Conservation (phyloP, 2,888 invertebrate species). For the Isoperla grammatica region DNA sequence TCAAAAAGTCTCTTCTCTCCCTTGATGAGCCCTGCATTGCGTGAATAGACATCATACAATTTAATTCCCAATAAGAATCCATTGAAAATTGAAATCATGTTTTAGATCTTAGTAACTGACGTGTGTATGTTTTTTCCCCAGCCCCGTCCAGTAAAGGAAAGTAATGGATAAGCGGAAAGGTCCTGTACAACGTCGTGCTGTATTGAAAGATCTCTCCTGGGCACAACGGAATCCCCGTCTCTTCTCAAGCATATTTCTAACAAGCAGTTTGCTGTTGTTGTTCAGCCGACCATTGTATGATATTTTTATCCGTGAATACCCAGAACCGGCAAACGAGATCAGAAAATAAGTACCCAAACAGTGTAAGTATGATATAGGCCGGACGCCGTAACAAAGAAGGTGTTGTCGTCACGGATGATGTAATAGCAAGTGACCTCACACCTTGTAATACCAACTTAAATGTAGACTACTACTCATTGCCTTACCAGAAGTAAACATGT, state of each 20-base stretch:
- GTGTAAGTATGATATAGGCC: constrained; percentile 29
- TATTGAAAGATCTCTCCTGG: constrained; percentile 53
- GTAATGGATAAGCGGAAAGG: constrained; percentile 14
- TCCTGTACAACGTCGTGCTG: constrained; percentile 13
- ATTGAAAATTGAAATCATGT: background rate
- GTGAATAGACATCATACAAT: too few species aligned
- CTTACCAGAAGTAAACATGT: too few species aligned
- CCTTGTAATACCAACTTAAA: too few species aligned
- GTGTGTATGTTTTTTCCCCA: constrained; percentile 10
- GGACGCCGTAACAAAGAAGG: too few species aligned
- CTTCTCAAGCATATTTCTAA: constrained; percentile 43
- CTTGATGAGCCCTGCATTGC: too few species aligned
- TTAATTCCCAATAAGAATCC: too few species aligned
- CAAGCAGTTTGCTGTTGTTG: constrained; percentile 50
- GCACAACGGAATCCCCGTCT: constrained; percentile 55
- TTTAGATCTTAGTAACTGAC: background rate
- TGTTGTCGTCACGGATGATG: too few species aligned
- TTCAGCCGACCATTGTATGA: constrained; percentile 71
- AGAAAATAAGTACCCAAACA: constrained; percentile 18
- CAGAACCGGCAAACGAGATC: constrained; percentile 41
- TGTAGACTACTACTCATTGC: too few species aligned
- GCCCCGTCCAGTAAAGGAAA: background rate
- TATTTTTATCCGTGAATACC: constrained; percentile 46
- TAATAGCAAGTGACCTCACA: too few species aligned
- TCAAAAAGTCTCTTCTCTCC: too few species aligned